Evolutionary conservation across 2,888 invertebrate genomes (phyloP).

Genomic region (Galerucella calmariensis): DNA sequence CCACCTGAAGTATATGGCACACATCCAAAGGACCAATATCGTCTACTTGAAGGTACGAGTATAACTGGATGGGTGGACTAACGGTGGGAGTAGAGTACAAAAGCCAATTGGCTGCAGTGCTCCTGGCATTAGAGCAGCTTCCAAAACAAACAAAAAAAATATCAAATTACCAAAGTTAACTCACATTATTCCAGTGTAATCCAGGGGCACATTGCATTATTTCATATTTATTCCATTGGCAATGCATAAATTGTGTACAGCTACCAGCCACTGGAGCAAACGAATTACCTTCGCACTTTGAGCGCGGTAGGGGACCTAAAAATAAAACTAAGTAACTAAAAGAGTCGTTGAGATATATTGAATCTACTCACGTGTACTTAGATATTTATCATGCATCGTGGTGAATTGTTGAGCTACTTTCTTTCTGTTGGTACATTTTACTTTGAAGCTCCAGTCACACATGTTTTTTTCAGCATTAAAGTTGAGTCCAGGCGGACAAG

Average conservation of each 20-base stretch:
- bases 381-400: constrained; percentile 31
- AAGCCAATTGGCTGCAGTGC: too few species aligned
- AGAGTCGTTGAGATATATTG: too few species aligned
- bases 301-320: constrained; percentile 62
- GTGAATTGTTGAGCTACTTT: constrained; percentile 51
- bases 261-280: constrained; percentile 75
- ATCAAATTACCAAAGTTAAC: constrained; percentile 29
- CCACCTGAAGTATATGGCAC: too few species aligned
- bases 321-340: constrained; percentile 20
- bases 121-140: too few species aligned
- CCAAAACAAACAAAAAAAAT: too few species aligned
- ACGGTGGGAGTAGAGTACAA: too few species aligned
- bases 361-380: constrained; percentile 36
- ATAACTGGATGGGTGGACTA: too few species aligned
- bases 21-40: too few species aligned
- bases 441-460: constrained; percentile 81
- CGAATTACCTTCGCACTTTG: constrained; percentile 72
- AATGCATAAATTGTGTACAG: constrained; percentile 80
- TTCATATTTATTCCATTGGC: constrained; percentile 82
- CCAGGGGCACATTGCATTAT: constrained; percentile 78
- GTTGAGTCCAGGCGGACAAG: constrained; percentile 80
- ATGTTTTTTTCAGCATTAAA: constrained; percentile 75
- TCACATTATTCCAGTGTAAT: constrained; percentile 79
- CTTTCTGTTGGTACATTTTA: constrained; percentile 68
- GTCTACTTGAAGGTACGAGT: too few species aligned